Conservation (phyloP, 2,113 vertebrate genomes). For the Chaetops frenatus region DNA sequence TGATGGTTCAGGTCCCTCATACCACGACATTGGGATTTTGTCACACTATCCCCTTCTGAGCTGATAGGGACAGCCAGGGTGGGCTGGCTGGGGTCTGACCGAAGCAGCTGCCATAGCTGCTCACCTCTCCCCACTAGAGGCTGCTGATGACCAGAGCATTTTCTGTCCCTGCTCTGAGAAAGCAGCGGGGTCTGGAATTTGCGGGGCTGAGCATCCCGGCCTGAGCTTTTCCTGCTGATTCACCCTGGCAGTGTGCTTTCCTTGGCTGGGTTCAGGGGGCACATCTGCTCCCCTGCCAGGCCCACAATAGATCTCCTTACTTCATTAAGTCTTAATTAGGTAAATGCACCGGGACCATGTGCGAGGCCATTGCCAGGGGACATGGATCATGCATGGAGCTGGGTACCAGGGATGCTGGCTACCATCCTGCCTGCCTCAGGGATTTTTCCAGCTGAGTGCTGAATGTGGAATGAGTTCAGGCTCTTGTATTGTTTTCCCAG, state of each 20-base stretch:
- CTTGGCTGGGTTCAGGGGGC: not conserved
- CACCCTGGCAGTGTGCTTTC: not conserved
- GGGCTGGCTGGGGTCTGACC: not conserved
- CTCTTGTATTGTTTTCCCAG: not conserved
- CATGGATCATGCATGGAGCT: accelerated
- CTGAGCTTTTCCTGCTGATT: conserved; percentile 18
- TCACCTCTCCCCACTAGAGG: conserved; percentile 36
- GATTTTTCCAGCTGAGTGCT: not conserved
- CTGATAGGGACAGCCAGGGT: not conserved
- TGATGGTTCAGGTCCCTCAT: accelerated
- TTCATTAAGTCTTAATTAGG: conserved; percentile 5
- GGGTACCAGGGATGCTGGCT: not conserved
- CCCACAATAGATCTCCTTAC: not conserved
- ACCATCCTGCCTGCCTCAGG: not conserved
- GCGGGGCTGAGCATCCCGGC: not conserved
- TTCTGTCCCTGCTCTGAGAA: not conserved
- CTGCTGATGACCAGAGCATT: conserved; percentile 27
- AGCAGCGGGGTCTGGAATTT: not conserved
- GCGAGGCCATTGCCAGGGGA: not conserved
- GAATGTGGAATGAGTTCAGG: not conserved
- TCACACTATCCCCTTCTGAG: not conserved
- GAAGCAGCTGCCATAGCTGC: accelerated
- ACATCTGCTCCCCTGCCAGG: not conserved
- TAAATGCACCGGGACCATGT: not conserved
- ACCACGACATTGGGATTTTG: accelerated